These are phyloP conservation scores for Xestia ashworthii DNA, from an alignment of 2,888 invertebrate genomes.

Conservation along the genomic window DNA sequence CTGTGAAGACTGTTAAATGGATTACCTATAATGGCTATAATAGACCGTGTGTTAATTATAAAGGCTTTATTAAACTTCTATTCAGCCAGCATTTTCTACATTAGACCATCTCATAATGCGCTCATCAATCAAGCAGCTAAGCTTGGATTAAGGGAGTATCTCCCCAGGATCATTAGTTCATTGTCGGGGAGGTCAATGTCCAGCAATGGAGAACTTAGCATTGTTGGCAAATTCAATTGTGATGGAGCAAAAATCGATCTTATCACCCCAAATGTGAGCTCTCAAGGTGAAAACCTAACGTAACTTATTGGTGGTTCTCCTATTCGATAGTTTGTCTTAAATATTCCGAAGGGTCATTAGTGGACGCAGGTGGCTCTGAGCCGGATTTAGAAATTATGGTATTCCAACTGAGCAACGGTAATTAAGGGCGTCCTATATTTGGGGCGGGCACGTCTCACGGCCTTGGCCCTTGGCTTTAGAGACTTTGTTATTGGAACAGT, in stretches of 20 bases:
- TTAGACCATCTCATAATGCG: slow-evolving; percentile 20
- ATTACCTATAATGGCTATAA: neutral
- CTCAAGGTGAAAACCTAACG: neutral
- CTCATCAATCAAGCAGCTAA: slow-evolving; percentile 50
- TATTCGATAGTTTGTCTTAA: neutral
- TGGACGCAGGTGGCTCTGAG: slow-evolving; percentile 10
- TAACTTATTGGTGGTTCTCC: neutral
- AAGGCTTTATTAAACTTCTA: neutral
- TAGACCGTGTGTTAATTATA: neutral
- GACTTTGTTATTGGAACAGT: neutral
- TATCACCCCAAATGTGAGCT: neutral
- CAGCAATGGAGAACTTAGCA: slow-evolving; percentile 12
- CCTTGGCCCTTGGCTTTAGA: slow-evolving; percentile 26
- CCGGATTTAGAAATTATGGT: slow-evolving; percentile 11
- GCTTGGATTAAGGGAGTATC: slow-evolving; percentile 35
- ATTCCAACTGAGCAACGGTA: slow-evolving; percentile 7
- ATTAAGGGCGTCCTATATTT: slow-evolving; percentile 29
- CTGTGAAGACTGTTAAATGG: slow-evolving; percentile 10
- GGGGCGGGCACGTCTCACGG: neutral
- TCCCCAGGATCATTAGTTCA: slow-evolving; percentile 31
- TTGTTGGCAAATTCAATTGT: slow-evolving; percentile 6
- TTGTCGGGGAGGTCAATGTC: slow-evolving; percentile 47
- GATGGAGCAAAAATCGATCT: slow-evolving; percentile 2
- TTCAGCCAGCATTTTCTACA: neutral
- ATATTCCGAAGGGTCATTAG: slow-evolving; percentile 11